Evolutionary conservation across 2,888 invertebrate genomes (phyloP).

Genomic region (Hirudinaria manillensis): DNA sequence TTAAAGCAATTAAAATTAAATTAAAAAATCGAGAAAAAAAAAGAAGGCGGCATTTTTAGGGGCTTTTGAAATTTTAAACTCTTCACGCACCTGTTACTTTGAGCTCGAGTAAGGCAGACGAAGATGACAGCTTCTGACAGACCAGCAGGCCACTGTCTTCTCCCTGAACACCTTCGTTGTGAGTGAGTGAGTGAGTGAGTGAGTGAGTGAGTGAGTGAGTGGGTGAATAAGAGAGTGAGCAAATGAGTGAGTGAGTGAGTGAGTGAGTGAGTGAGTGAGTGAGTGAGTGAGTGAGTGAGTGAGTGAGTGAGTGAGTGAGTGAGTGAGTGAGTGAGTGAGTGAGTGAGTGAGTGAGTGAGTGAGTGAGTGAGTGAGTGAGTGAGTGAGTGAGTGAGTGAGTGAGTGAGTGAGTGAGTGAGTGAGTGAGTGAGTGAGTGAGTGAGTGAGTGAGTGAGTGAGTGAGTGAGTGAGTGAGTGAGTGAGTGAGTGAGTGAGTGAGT

Average conservation of each 20-base stretch:
- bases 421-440: conserved; percentile 7
- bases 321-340: conserved; percentile 12
- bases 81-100: not conserved
- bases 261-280: not conserved
- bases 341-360: conserved; percentile 24
- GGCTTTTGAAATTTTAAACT: too few relatives aligned
- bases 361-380: conserved; percentile 21
- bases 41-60: too few relatives aligned
- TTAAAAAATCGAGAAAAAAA: too few relatives aligned
- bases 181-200: conserved; percentile 7
- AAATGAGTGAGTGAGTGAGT: not conserved
- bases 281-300: conserved; percentile 26
- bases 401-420: conserved; percentile 11
- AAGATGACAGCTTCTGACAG: conserved; percentile 10
- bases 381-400: conserved; percentile 15
- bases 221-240: not conserved
- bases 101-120: not conserved
- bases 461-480: conserved; percentile 7
- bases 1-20: too few relatives aligned
- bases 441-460: conserved; percentile 7
- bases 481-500: conserved; percentile 7
- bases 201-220: conserved; percentile 15
- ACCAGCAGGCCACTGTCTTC: conserved; percentile 17
- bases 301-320: conserved; percentile 5
- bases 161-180: conserved; percentile 1